Percentiles rank a stretch among this genome's conserved stretches.
Conservation (phyloP, 1,140 invertebrate genomes). For the Zaprionus inermis region DNA sequence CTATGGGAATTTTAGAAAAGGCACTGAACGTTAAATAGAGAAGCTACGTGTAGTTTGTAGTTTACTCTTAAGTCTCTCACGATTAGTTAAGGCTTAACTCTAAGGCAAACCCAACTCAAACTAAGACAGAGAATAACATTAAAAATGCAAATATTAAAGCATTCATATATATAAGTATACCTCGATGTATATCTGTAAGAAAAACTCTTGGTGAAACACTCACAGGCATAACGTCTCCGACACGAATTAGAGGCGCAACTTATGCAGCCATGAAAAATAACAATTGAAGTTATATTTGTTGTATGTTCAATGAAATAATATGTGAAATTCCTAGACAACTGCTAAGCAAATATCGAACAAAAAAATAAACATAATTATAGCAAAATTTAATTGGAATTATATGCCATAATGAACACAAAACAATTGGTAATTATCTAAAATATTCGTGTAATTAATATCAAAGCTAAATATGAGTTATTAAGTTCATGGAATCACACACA, state of each 20-base stretch:
- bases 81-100: conserved; percentile 8
- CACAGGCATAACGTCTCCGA: conserved; percentile 36
- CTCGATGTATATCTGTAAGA: conserved; percentile 7
- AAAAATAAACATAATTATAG: not conserved
- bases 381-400: conserved; percentile 9
- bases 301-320: conserved; percentile 21
- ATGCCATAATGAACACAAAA: conserved; percentile 14
- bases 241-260: conserved; percentile 1
- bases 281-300: conserved; percentile 30
- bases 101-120: conserved; percentile 17
- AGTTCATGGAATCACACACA: conserved; percentile 10
- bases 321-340: conserved; percentile 6
- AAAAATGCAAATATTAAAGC: not conserved
- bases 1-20: conserved; percentile 2
- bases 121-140: conserved; percentile 11
- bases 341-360: conserved; percentile 1
- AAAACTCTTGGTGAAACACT: conserved; percentile 43
- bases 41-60: conserved; percentile 8
- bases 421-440: conserved; percentile 33
- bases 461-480: conserved; percentile 37
- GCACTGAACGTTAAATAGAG: conserved; percentile 27
- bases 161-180: not conserved
- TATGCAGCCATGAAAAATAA: conserved; percentile 18
- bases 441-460: conserved; percentile 30
- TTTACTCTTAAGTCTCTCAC: conserved; percentile 8